Percentiles rank a stretch among this genome's conserved stretches.
These are phyloP conservation scores for Thera obeliscata DNA, from an alignment of 2,888 invertebrate genomes.

Conservation along the genomic window DNA sequence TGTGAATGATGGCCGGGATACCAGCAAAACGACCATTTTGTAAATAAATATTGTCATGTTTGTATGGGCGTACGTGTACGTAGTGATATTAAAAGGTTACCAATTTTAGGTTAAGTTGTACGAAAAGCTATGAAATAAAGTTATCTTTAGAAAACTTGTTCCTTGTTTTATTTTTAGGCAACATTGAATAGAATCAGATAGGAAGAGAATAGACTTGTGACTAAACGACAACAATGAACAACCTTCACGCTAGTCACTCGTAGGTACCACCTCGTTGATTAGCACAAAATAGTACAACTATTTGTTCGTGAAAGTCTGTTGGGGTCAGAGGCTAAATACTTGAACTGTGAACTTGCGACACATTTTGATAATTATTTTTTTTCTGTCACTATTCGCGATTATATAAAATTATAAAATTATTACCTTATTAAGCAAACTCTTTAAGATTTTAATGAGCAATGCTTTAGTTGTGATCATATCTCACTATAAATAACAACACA, in stretches of 20 bases:
- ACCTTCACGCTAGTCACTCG: conserved; percentile 57
- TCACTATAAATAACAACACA: no score
- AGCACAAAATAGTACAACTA: conserved; percentile 46
- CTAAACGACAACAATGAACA: conserved; percentile 57
- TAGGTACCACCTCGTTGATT: conserved; percentile 46
- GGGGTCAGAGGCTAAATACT: conserved; percentile 10
- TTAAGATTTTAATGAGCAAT: no score
- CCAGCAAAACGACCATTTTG: conserved; percentile 70
- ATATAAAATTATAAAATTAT: no score
- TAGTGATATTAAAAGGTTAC: conserved; percentile 81
- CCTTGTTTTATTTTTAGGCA: conserved; percentile 54
- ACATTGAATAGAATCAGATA: conserved; percentile 47
- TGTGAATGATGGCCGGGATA: conserved; percentile 71
- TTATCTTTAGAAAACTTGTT: conserved; percentile 48
- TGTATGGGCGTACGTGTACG: conserved; percentile 76
- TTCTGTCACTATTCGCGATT: no score
- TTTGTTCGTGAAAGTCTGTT: conserved; percentile 37
- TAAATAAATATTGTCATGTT: conserved; percentile 72
- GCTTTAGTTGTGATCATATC: no score
- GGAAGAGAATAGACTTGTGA: conserved; percentile 50
- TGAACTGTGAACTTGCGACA: conserved; percentile 25
- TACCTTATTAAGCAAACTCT: no score
- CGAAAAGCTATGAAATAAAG: conserved; percentile 66
- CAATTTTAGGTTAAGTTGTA: conserved; percentile 75
- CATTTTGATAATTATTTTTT: no score